Evolutionary conservation across 2,888 invertebrate genomes (phyloP), one percentile per base, ranked within the genome.

Genomic region (Archips xylosteana): DNA sequence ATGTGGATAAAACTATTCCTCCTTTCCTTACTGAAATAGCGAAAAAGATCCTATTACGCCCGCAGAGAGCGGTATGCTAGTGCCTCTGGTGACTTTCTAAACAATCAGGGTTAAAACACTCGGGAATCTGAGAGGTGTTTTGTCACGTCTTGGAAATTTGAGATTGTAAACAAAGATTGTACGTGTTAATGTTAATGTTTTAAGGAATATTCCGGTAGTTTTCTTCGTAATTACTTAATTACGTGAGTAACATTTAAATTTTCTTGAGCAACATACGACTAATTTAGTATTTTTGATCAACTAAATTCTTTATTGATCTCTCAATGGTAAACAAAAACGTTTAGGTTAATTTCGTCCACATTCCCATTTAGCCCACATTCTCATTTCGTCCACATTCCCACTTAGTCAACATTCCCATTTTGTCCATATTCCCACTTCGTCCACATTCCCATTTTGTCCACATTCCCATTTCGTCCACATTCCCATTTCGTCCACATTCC

Each of bases 61-160:
- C 57, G 10, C 57, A 57, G 12, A 23, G 57, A 57, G 10, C 32
- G 32, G 57, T 45, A 49, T 65, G 70, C 64, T 71, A 71, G 70
- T 32, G 63, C 63, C 39, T 66, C 57, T 32, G 13, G 85, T 87
- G 87, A 88, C 89, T 89, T 85, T 83, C 83, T 87, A 88, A 87
- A 89, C 87, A 87, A 77, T 79, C 81, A 82, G 82, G 81, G 81
- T 84, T 85, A 84, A 88, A 78, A 78, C 77, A 76, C 76, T 67
- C 62, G 82, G 82, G 65, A 74, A 74, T 63, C n/a, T 61, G 64
- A 74, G 69, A 65, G 51, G 45, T 49, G 32, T 65, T 65, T 74
- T 60, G 60, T 70, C 65, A 36, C 57, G 32, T 42, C 79, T 79
- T 74, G 83, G 89, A 87, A 89, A 91, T 87, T 83, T 81, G 85